A percentile compares a stretch with the other conserved stretches of the same genome.
Evolutionary conservation across 2,797 vertebrate genomes (phyloP).

Genomic region (Mallotus villosus): DNA sequence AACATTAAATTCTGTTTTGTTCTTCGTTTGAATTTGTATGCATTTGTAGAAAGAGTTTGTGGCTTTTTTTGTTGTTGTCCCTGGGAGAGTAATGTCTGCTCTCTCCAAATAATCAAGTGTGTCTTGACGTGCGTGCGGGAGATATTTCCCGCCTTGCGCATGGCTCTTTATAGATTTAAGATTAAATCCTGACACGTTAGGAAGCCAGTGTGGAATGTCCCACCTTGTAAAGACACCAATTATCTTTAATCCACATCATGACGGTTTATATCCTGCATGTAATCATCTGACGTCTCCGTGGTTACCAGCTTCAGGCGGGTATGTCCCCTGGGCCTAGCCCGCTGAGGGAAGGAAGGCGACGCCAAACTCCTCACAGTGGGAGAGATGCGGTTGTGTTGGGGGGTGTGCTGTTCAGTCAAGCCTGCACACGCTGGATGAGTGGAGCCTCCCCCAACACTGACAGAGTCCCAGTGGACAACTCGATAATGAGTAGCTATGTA

Average conservation of each 20-base stretch:
- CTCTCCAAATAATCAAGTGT: background rate
- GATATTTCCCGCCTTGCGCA: background rate
- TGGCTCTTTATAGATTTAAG: background rate
- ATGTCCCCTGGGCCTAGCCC: too few relatives aligned
- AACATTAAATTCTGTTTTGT: too few relatives aligned
- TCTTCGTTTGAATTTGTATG: too few relatives aligned
- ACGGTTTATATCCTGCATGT: background rate
- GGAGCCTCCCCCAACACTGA: background rate
- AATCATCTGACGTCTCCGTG: background rate
- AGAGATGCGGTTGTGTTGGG: background rate
- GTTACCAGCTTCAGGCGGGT: too few relatives aligned
- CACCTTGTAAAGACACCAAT: background rate
- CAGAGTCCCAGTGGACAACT: background rate
- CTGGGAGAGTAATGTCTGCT: background rate
- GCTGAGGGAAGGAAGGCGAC: background rate
- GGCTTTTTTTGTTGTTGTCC: too few relatives aligned
- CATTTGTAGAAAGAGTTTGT: too few relatives aligned
- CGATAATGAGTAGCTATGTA: background rate
- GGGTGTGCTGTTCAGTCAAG: background rate
- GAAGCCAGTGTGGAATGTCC: background rate
- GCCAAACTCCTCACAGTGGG: background rate
- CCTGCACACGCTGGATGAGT: background rate
- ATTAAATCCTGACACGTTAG: background rate
- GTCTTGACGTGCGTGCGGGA: background rate
- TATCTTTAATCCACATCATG: background rate